Evolutionary conservation across 2,113 vertebrate species (phyloP).

Genomic region (Dasyornis broadbenti): DNA sequence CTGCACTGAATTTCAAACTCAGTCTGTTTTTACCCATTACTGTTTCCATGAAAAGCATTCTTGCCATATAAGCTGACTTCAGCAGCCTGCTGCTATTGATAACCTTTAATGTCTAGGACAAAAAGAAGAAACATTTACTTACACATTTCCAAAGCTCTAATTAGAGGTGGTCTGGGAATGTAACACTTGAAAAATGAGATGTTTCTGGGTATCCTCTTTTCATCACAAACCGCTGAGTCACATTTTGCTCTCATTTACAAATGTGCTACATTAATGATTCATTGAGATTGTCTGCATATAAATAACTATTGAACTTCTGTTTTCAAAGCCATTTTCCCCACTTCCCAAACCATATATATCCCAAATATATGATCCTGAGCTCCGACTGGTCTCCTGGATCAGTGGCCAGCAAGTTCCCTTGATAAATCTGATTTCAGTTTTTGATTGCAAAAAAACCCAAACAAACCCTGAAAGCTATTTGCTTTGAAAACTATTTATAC

Average conservation of each 20-base stretch:
- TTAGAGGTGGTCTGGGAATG: neutral
- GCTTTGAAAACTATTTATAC: neutral
- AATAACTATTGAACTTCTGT: neutral
- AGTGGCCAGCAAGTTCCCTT: neutral
- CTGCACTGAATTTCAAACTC: conserved; percentile 17
- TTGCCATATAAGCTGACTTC: neutral
- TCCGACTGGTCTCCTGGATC: neutral
- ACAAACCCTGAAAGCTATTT: neutral
- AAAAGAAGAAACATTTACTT: conserved; percentile 9
- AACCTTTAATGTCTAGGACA: neutral
- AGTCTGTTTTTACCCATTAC: neutral
- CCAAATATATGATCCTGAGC: neutral
- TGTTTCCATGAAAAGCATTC: neutral
- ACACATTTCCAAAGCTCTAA: conserved; percentile 5
- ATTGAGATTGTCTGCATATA: neutral
- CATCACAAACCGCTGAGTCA: neutral
- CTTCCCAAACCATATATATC: neutral
- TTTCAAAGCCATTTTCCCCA: neutral
- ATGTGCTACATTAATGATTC: neutral
- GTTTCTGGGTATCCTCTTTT: neutral
- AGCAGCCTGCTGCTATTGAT: conserved; percentile 19
- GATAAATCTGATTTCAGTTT: neutral
- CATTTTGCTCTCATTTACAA: neutral
- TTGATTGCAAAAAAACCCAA: neutral
- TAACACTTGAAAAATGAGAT: neutral